Percentiles rank a stretch among this genome's conserved stretches.
Evolutionary conservation across 2,888 invertebrate species (phyloP).

Genomic region (Deilephila porcellus): DNA sequence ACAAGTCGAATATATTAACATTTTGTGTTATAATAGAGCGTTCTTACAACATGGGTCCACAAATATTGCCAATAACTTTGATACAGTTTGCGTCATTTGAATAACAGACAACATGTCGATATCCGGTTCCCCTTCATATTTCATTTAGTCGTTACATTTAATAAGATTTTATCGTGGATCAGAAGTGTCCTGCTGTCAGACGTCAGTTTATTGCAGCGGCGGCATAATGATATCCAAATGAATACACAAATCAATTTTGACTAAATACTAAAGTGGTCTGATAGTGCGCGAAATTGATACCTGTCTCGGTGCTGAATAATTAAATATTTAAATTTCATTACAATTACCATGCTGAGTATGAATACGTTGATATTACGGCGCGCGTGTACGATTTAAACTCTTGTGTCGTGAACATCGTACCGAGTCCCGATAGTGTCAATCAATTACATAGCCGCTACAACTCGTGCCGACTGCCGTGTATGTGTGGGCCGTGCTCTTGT

Average conservation of each 20-base stretch:
- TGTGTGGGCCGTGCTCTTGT: background rate
- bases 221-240: constrained; percentile 11
- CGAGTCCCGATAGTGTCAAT: background rate
- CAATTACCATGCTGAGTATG: background rate
- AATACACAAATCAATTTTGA: constrained; percentile 10
- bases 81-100: constrained; percentile 1
- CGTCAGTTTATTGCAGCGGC: constrained; percentile 4
- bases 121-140: constrained; percentile 25
- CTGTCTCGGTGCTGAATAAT: constrained; percentile 10
- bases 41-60: too few relatives aligned
- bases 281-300: constrained; percentile 20
- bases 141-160: constrained; percentile 21
- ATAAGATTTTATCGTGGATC: constrained; percentile 20
- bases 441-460: background rate
- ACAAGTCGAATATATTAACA: background rate
- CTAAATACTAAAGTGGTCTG: background rate
- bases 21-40: background rate
- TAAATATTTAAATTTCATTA: background rate
- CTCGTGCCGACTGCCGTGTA: background rate
- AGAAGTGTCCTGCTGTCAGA: constrained; percentile 17
- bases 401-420: background rate
- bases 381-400: background rate
- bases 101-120: constrained; percentile 12
- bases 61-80: constrained; percentile 13
- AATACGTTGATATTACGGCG: background rate